Evolutionary conservation across 1,140 invertebrate genomes (phyloP).

Genomic region (Elysia chlorotica): DNA sequence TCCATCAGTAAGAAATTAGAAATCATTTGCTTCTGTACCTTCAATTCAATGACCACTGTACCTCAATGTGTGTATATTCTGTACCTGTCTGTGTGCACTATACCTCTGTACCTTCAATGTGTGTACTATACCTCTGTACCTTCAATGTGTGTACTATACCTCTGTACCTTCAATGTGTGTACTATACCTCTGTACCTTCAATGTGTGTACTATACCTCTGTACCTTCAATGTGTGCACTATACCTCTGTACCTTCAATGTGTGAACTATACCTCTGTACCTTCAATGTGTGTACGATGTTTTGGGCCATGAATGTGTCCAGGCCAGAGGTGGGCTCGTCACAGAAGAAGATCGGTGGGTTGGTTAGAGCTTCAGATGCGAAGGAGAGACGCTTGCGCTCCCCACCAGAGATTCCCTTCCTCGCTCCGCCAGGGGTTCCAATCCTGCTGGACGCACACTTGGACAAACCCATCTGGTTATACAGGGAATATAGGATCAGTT

Average conservation of each 20-base stretch:
- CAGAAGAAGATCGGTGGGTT: slow-evolving; percentile 95
- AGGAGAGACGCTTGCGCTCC: slow-evolving; percentile 89
- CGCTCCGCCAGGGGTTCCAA: slow-evolving; percentile 67
- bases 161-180: too few species aligned
- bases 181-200: too few species aligned
- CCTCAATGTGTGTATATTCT: too few species aligned
- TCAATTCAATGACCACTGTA: too few species aligned
- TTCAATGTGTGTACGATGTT: slow-evolving; percentile 81
- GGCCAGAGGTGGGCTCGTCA: slow-evolving; percentile 93
- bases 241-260: not conserved
- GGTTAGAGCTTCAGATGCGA: slow-evolving; percentile 75
- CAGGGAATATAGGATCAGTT: too few species aligned
- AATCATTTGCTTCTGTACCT: too few species aligned
- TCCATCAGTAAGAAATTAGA: too few species aligned
- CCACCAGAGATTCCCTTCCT: slow-evolving; percentile 94
- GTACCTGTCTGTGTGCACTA: too few species aligned
- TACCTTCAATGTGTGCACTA: not conserved
- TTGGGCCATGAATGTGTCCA: slow-evolving; percentile 91
- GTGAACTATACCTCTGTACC: not conserved
- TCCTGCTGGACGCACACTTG: slow-evolving; percentile 81
- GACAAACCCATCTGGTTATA: slow-evolving; percentile 79
- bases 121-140: too few species aligned
- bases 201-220: too few species aligned
- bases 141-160: too few species aligned
- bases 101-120: too few species aligned